These are phyloP conservation scores for Latrodectus geometricus DNA, from an alignment of 1,140 invertebrate genomes.

Conservation along the genomic window DNA sequence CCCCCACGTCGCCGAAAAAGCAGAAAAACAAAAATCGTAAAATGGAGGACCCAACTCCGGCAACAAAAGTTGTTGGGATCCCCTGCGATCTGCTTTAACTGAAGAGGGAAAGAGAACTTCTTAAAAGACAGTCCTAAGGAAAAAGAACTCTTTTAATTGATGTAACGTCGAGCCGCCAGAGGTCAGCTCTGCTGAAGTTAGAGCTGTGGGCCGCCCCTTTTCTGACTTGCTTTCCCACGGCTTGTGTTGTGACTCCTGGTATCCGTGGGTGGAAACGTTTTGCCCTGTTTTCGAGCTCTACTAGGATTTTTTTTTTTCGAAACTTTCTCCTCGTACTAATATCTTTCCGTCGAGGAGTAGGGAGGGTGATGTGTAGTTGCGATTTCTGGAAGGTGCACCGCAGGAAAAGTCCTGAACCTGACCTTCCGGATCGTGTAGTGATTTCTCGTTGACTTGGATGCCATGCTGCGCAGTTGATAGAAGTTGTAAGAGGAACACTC, in stretches of 20 bases:
- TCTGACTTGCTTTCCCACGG: slow-evolving; percentile 18
- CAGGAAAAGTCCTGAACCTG: slow-evolving; percentile 17
- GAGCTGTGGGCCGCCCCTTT: slow-evolving; percentile 11
- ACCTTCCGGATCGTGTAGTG: slow-evolving; percentile 26
- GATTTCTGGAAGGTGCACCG: neutral
- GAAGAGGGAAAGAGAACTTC: slow-evolving; percentile 14
- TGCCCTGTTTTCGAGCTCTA: neutral
- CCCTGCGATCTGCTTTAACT: neutral
- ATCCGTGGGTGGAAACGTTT: slow-evolving; percentile 28
- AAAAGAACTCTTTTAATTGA: slow-evolving; percentile 45
- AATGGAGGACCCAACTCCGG: neutral
- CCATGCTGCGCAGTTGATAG: slow-evolving; percentile 17
- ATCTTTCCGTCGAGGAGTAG: neutral
- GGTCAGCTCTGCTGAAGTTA: slow-evolving; percentile 19
- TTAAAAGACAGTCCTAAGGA: slow-evolving; percentile 25
- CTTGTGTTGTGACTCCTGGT: neutral
- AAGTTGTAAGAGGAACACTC: neutral
- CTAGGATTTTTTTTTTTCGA: neutral
- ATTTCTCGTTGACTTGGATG: neutral
- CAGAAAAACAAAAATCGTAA: neutral
- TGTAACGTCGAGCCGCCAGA: slow-evolving; percentile 50
- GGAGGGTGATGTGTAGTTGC: neutral
- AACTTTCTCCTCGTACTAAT: neutral
- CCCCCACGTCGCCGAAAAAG: neutral
- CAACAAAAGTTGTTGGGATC: slow-evolving; percentile 28